Percentiles rank a stretch among this genome's conserved stretches.
Evolutionary conservation across 2,113 vertebrate species (phyloP).

Genomic region (Silurus glanis): DNA sequence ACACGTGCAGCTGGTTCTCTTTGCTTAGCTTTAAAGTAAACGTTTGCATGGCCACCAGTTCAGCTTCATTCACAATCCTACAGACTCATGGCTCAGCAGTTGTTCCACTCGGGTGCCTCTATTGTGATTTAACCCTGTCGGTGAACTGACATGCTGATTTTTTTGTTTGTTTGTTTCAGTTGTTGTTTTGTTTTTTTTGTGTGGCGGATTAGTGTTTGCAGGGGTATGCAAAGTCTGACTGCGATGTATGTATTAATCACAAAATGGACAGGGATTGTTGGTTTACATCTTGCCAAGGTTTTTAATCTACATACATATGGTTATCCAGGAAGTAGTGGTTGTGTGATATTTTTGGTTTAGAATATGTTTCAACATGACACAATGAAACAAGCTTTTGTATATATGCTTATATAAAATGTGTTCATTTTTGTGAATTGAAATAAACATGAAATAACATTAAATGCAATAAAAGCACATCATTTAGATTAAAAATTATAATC

Average conservation of each 20-base stretch:
- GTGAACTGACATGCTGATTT: conserved; percentile 54
- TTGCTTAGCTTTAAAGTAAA: conserved; percentile 56
- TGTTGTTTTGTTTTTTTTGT: not conserved
- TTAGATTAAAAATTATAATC: not conserved
- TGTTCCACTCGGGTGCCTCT: conserved; percentile 72
- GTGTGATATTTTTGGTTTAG: not conserved
- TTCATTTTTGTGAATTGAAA: not conserved
- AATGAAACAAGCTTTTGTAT: not conserved
- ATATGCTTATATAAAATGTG: not conserved
- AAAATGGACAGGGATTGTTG: not conserved
- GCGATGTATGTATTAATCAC: conserved; percentile 17
- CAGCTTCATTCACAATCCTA: conserved; percentile 62
- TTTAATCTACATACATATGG: not conserved
- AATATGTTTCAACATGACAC: not conserved
- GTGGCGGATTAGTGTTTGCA: conserved; percentile 52
- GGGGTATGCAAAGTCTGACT: conserved; percentile 46
- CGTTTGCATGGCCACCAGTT: conserved; percentile 47
- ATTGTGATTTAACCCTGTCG: conserved; percentile 65
- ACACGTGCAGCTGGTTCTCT: conserved; percentile 33
- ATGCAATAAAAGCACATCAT: not conserved
- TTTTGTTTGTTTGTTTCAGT: conserved; percentile 44
- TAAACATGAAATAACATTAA: no score
- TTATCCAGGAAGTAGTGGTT: not conserved
- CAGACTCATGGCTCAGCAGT: conserved; percentile 72
- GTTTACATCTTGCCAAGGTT: not conserved